Percentiles rank a stretch among this genome's conserved stretches.
Evolutionary conservation across 1,140 invertebrate species (phyloP).

Genomic region (Sminthurinus signatus): DNA sequence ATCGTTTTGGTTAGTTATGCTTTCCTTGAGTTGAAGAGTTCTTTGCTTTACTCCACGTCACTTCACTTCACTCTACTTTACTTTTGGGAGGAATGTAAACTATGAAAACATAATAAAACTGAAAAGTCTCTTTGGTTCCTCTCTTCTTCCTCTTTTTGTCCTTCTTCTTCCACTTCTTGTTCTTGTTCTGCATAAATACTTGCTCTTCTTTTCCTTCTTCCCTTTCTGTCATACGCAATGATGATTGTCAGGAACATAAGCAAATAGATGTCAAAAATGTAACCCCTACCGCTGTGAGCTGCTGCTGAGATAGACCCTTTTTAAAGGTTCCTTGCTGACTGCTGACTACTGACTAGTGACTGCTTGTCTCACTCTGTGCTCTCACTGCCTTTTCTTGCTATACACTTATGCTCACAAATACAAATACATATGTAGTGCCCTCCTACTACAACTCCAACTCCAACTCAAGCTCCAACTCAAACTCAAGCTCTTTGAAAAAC

Average conservation of each 20-base stretch:
- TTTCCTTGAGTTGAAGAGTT: too few relatives aligned
- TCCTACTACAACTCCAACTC: too few relatives aligned
- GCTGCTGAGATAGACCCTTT: constrained; percentile 15
- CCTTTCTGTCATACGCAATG: constrained; percentile 6
- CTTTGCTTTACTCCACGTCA: too few relatives aligned
- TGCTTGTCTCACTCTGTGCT: not conserved
- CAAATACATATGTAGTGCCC: too few relatives aligned
- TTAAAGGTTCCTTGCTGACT: constrained; percentile 5
- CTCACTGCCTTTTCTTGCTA: not conserved
- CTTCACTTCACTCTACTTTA: not conserved
- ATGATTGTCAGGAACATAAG: constrained; percentile 25
- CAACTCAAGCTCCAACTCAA: too few relatives aligned
- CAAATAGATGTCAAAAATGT: constrained; percentile 25
- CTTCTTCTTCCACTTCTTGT: too few relatives aligned
- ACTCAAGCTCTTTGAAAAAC: not conserved
- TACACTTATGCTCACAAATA: too few relatives aligned
- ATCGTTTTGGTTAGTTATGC: too few relatives aligned
- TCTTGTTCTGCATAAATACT: not conserved
- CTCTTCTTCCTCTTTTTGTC: not conserved
- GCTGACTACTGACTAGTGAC: too few relatives aligned
- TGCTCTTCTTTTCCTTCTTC: not conserved
- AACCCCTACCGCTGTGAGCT: constrained; percentile 10
- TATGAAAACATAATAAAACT: not conserved
- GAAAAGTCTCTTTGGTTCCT: constrained; percentile 3
- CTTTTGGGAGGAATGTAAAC: not conserved